Base-by-base conservation (phyloP, 2,888 invertebrate genomes). In the Toxonevra muliebris region DNA sequence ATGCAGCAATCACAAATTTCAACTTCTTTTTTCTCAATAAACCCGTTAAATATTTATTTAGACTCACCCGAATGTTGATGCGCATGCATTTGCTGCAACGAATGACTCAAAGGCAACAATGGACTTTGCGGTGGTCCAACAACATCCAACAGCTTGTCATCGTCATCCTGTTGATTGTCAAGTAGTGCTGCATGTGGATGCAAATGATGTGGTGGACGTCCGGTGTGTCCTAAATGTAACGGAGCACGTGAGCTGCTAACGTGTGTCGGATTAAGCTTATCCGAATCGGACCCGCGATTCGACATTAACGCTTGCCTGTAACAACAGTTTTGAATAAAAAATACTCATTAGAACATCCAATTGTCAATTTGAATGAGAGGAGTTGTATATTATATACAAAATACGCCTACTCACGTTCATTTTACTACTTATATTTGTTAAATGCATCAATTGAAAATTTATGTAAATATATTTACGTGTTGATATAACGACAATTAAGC, bases 41-140 rank as follows among this genome's bases (percentile, higher is more conserved):
- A 30, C 3, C 30, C 30, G 10, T 17, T 19, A 48, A 41, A 61
- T 43, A 43, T 45, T 62, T 40, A 17, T 64, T 59, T 55, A 74
- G 48, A 80, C 82, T 79, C 78, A 86, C 86, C 86, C 79, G 86
- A 86, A 72, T 86, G 86, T 72, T 86, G 86, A 75, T 86, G 86
- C 66, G 85, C 85, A 71, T 86, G 86, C 84, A 86, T 85, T 74
- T 85, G 86, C 73, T 86, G 84, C 73, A 85, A 75, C 74, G 85
- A 85, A 75, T 86, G 85, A 74, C 85, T 84, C 69, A 89, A 86
- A 10, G 88, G 88, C 70, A 92, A 89, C 55, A 93, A 89, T 11
- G 93, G 93, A 76, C 93, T 93, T 79, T 94, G 94, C 62, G 94
- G 90, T 42, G 93, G 94, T 0, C 95, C 95, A 0, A 95, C 95